Base-by-base conservation (phyloP, 2,797 vertebrate species). In the Pipistrellus pygmaeus region DNA sequence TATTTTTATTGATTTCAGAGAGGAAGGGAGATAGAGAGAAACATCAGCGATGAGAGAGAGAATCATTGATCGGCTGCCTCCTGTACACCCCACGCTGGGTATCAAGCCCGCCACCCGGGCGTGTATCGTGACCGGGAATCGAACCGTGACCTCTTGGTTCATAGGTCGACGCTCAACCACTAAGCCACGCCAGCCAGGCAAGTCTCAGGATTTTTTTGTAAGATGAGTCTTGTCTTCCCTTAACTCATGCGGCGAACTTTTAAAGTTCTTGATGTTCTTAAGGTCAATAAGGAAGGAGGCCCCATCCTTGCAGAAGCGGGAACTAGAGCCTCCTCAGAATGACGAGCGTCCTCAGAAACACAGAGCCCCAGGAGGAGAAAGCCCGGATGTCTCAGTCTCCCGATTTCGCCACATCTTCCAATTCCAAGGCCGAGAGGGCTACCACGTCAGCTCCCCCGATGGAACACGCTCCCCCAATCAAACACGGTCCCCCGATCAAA, bases 201-300 rank as follows among this genome's bases (percentile, higher is more conserved):
- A 30, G 27, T 25, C 60, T 62, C 60, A 14, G 13, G n/a, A 23
- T n/a, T n/a, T 73, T 44, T 64, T 64, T 53, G 18, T 62, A 17
- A 32, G 25, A 48, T 80, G 46, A 25, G 32, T 35, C 30, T 64
- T 80, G 23, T 89, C 81, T 91, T 77, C 55, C 69, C 55, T 66
- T 20, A 38, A 17, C 18, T 60, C 8, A 35, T 21, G 15, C 6
- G 48, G 6, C 53, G 72, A 10, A 44, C 10, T 44, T 44, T 44
- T 90, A 8, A 30, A 35, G 80, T 66, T 78, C 66, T 87, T 80
- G 15, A 35, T 86, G 51, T 84, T 77, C 86, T 90, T 64, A 46
- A 81, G 78, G 60, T 90, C 25, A 9, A 32, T 25, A n/a, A 73
- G 15, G 69, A 91, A 35, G 66, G n/a, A 82, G 38, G 10, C 2